Percentiles rank a stretch among this genome's conserved stretches.
Evolutionary conservation across 92 coral and sea anemone genomes (phyloP).

Genomic region (Scolanthus callimorphus): DNA sequence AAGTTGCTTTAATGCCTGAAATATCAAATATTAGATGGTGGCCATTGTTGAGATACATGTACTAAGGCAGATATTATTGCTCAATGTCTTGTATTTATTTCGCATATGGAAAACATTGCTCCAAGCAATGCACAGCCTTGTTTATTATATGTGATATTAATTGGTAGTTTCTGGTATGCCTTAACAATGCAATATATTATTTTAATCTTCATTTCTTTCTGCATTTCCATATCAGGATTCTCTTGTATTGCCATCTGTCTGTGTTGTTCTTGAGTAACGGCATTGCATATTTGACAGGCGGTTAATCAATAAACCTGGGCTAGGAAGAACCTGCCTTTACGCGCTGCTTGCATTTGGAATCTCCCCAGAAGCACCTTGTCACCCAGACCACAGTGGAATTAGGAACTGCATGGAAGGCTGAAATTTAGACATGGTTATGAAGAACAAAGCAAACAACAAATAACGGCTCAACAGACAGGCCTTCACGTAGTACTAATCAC

Average conservation of each 20-base stretch:
- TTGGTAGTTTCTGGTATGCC: too few relatives aligned
- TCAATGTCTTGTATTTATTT: too few relatives aligned
- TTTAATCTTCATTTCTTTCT: neutral
- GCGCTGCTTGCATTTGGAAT: conserved; percentile 11
- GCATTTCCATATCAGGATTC: neutral
- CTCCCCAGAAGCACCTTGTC: conserved; percentile 1
- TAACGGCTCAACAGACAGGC: too few relatives aligned
- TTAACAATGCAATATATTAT: neutral
- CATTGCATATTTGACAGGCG: conserved; percentile 21
- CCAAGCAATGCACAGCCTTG: conserved; percentile 20
- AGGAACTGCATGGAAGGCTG: conserved; percentile 23
- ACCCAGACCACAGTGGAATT: conserved; percentile 7
- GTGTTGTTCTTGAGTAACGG: conserved; percentile 23
- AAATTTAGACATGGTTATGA: conserved; percentile 41
- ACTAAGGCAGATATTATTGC: too few relatives aligned
- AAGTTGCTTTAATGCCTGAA: too few relatives aligned
- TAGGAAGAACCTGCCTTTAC: conserved; percentile 45
- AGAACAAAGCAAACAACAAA: conserved; percentile 29
- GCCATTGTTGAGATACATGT: too few relatives aligned
- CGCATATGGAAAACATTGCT: conserved; percentile 24
- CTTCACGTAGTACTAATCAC: too few relatives aligned
- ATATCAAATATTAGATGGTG: too few relatives aligned
- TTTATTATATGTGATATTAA: neutral
- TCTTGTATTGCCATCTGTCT: conserved; percentile 21
- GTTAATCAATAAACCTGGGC: conserved; percentile 27